Percentiles rank a stretch among this genome's conserved stretches.
Evolutionary conservation across 2,113 vertebrate genomes (phyloP).

Genomic region (Leptobrachium ailaonicum): DNA sequence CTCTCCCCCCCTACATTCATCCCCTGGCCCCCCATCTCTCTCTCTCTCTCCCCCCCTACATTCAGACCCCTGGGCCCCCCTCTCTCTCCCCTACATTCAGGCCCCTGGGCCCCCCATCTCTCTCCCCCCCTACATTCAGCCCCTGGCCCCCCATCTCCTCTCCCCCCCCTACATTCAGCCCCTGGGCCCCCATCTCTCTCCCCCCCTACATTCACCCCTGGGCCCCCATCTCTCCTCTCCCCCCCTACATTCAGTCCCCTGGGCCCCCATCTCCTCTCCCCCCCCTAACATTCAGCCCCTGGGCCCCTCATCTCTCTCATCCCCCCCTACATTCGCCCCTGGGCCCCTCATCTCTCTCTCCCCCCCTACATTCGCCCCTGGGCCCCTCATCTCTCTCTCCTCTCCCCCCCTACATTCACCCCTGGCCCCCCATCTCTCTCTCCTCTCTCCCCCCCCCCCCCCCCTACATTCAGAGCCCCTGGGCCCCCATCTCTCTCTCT

Average conservation of each 20-base stretch:
- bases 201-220: background rate
- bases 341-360: background rate
- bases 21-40: background rate
- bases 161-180: conserved; percentile 10
- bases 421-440: background rate
- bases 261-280: background rate
- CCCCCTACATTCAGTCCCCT: conserved; percentile 2
- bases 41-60: background rate
- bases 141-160: background rate
- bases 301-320: too few species aligned
- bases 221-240: conserved; percentile 29
- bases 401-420: background rate
- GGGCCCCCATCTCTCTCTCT: background rate
- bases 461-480: conserved; percentile 23
- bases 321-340: too few species aligned
- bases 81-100: background rate
- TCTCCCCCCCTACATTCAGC: conserved; percentile 14
- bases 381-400: too few species aligned
- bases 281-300: background rate
- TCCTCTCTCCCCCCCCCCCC: background rate
- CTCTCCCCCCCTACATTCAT: conserved; percentile 12
- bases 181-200: conserved; percentile 5
- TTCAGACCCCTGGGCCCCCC: conserved; percentile 18
- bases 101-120: conserved; percentile 36
- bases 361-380: background rate